These are phyloP conservation scores for Frieseomelitta varia DNA, from an alignment of 1,140 invertebrate species.

Conservation along the genomic window DNA sequence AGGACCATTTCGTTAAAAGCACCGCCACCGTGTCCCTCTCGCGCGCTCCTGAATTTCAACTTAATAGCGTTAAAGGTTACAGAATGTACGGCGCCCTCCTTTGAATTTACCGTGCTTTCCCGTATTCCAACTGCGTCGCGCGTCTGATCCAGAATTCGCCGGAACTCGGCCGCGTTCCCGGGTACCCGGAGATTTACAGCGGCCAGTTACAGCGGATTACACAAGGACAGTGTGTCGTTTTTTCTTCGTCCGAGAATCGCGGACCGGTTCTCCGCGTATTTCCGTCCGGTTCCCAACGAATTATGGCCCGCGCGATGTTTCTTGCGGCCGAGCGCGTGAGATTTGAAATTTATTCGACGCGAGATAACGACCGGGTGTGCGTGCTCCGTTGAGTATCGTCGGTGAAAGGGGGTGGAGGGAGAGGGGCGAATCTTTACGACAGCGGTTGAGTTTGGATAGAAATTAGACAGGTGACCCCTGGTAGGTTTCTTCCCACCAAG, in stretches of 20 bases:
- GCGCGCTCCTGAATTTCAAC: slow-evolving; percentile 36
- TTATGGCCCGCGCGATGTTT: neutral
- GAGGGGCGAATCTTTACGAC: neutral
- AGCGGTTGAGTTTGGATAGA: neutral
- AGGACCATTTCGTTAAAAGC: slow-evolving; percentile 61
- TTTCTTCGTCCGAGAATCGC: neutral
- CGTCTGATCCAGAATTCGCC: slow-evolving; percentile 3
- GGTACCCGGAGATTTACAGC: neutral
- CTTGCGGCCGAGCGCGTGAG: neutral
- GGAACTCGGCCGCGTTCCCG: neutral
- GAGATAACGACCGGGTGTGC: neutral
- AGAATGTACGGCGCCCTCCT: neutral
- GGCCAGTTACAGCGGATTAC: neutral
- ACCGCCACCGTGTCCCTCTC: slow-evolving; percentile 27
- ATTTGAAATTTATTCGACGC: neutral
- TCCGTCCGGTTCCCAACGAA: neutral
- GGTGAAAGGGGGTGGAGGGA: neutral
- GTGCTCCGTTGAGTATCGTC: neutral
- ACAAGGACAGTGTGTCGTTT: neutral
- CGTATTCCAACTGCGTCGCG: neutral
- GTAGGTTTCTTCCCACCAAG: slow-evolving; percentile 3
- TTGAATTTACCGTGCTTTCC: slow-evolving; percentile 42
- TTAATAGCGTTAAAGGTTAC: slow-evolving; percentile 65
- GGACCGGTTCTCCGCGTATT: neutral
- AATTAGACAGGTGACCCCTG: slow-evolving; percentile 13